A percentile compares a stretch with the other conserved stretches of the same genome.
These are phyloP conservation scores for Silurus glanis DNA, from an alignment of 2,113 vertebrate species.

Conservation along the genomic window DNA sequence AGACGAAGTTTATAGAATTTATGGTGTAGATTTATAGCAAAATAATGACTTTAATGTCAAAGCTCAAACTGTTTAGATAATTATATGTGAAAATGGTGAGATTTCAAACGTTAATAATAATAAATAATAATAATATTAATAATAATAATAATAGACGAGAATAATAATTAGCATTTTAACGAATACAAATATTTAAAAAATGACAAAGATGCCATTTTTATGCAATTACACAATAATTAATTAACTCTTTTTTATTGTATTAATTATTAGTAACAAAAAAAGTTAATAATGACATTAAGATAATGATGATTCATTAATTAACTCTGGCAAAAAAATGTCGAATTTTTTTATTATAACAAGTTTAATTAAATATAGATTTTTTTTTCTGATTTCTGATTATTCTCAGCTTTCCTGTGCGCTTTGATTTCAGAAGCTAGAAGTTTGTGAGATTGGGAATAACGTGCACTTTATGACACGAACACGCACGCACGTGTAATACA, in stretches of 20 bases:
- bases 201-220: background rate
- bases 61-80: background rate
- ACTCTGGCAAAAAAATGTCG: no score
- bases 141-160: background rate
- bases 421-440: background rate
- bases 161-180: background rate
- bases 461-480: no score
- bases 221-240: background rate
- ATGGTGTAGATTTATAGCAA: background rate
- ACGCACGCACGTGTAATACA: constrained; percentile 29
- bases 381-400: background rate
- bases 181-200: background rate
- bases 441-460: no score
- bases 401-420: background rate
- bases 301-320: no score
- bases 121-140: no score
- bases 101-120: background rate
- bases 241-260: no score
- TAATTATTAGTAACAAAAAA: background rate
- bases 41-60: background rate
- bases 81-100: background rate
- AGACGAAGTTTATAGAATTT: background rate
- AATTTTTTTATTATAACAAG: no score
- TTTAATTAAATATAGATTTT: no score
- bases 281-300: no score